A percentile compares a stretch with the other conserved stretches of the same genome.
Evolutionary conservation across 2,888 invertebrate species (phyloP).

Genomic region (Lucinisca nassula): DNA sequence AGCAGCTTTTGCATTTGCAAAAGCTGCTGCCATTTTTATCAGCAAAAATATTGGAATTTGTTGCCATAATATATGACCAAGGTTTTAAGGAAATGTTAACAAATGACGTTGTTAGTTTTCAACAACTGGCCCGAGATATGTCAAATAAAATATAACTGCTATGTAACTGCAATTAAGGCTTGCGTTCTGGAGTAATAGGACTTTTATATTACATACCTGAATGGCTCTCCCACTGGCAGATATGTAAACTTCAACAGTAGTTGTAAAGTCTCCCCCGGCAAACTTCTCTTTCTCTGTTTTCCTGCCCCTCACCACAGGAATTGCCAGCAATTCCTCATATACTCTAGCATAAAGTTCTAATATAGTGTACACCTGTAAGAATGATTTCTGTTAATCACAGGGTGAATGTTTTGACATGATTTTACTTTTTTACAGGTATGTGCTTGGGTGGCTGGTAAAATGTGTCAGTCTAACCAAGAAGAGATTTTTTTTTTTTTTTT

Average conservation of each 20-base stretch:
- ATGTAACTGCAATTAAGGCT: no score
- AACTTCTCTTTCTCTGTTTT: slow-evolving; percentile 99
- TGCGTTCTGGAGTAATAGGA: no score
- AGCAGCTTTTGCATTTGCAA: no score
- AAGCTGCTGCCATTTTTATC: no score
- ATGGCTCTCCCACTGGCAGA: slow-evolving; percentile 97
- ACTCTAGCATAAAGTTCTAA: slow-evolving; percentile 95
- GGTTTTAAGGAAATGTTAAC: no score
- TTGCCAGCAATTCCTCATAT: slow-evolving; percentile 96
- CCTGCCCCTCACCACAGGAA: slow-evolving; percentile 93
- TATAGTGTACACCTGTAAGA: slow-evolving; percentile 87
- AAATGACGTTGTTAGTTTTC: no score
- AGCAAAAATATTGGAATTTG: no score
- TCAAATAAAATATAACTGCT: no score
- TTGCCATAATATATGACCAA: no score
- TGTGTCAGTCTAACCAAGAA: neutral
- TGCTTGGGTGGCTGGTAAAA: neutral
- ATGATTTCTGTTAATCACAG: neutral
- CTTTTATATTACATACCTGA: slow-evolving; percentile 92
- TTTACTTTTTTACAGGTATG: neutral
- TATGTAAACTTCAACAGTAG: slow-evolving; percentile 98
- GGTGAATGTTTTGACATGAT: neutral
- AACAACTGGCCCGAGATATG: no score
- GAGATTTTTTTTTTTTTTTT: no score
- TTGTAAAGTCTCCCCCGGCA: slow-evolving; percentile 98